Evolutionary conservation across 1,140 invertebrate genomes (phyloP), one percentile per base, ranked within the genome.

Genomic region (Chironomus tepperi): DNA sequence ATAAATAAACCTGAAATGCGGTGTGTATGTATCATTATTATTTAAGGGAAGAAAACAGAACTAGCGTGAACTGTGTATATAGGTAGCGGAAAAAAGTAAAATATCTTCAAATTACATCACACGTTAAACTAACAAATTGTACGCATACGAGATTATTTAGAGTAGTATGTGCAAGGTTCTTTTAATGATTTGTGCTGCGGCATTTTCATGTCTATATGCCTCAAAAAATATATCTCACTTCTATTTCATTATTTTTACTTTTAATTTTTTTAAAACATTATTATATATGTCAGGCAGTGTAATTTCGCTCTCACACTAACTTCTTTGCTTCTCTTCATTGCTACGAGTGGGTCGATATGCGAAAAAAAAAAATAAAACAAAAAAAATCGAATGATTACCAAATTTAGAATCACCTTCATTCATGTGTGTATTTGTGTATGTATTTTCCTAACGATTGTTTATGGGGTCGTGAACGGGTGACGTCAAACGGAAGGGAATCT

Each of bases 321-420:
- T 57, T 57, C 12, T 57, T 57, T 57, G 1, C 1, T 57, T 57
- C 47, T 57, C 47, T 57, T 57, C 47, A 57, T 57, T 57, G 47
- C 47, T 34, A 34, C 47, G 47, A 57, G 47, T 57, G 47, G 47
- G 47, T 57, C 47, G 47, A 57, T 57, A 57, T 57, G 12, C n/a
- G 47, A 5, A 57, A 57, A 57, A 47, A n/a, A 34, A 34, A 34
- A 34, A 34, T 34, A 34, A 34, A 34, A 34, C 24, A 34, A 34
- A 15, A 57, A 57, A 57, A 57, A n/a, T 57, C 47, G 12, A 57
- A 57, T n/a, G 47, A 57, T 57, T 57, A 57, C 47, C 47, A 57
- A 57, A 57, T 57, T 47, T 57, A 57, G 47, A 57, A 57, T 12
- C 8, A 47, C 43, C 15, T 47, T 47, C 8, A 47, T 47, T 47